Evolutionary conservation across 2,113 vertebrate genomes (phyloP), one percentile per base, ranked within the genome.

Genomic region (Myrmecobius fasciatus): DNA sequence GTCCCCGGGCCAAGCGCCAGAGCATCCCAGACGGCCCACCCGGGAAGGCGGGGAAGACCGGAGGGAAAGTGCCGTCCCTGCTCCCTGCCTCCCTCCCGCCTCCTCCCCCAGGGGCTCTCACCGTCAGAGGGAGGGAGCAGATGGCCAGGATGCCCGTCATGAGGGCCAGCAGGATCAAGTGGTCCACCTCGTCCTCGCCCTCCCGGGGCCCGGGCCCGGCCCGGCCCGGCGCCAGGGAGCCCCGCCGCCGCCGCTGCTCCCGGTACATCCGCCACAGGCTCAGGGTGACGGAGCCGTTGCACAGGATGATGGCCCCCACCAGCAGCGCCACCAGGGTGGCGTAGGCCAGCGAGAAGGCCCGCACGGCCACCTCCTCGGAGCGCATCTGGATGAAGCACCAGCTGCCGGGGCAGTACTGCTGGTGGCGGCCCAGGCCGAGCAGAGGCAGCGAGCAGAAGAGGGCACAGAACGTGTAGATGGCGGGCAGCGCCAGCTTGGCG

Each of bases 301-400:
- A 99, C 48, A 99, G 20, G 51, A 99, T 95, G 96, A 99, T 99
- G 10, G 98, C 98, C 0, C 98, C 60, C 95, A 99, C 99, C 51
- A 99, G 98, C 96, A 99, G 97, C 0, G 99, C 99, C 97, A 97
- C 98, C 47, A 99, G 98, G 43, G 98, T 97, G 91, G 99, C 98
- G 47, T 99, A 99, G 95, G 98, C 98, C 94, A 99, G 97, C 0
- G 99, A 99, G 97, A 99, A 99, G 90, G 99, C 99, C 25, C 98
- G 96, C 43, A 98, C 97, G 0, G 96, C n/a, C 1, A 26, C 93
- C 96, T 91, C 94, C 0, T 91, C 54, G 0, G 98, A 97, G 25
- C 99, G 98, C 99, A 99, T 99, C 93, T 98, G 98, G 53, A 99
- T 99, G 95, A 99, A 99, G 94, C 99, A 99, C 99, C 99, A 99